Base-by-base conservation (phyloP, 1,140 invertebrate genomes). In the Bombus confusus region DNA sequence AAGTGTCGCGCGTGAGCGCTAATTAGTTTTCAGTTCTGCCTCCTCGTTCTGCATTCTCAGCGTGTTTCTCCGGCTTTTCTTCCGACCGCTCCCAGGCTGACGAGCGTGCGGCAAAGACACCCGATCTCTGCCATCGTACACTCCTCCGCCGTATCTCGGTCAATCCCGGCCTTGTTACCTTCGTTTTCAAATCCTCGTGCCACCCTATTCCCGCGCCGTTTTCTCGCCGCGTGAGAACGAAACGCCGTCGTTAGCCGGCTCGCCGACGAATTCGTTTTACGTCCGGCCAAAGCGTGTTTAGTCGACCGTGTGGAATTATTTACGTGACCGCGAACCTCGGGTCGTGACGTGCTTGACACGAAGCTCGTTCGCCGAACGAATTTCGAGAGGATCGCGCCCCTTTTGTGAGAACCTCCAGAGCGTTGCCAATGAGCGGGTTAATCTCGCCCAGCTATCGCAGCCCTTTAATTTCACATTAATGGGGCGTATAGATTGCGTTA, bases 21-120 rank as follows among this genome's bases (percentile, higher is more conserved):
- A 87, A 90, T 89, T 87, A 83, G 80, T 84, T 83, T 64, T 69
- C 88, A 77, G 74, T 57, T 71, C 25, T 62, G 76, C 43, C 62
- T 43, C 37, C 52, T 47, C 37, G 74, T 83, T 18, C 25, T 8
- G 12, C 31, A 3, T 47, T 47, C 47, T 1, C 47, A 47, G 15
- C 47, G 47, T 66, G 47, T 66, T 82, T 79, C 34, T 83, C 66
- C 52, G 2, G 28, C n/a, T 73, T 66, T 52, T 28, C 62, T 52
- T 73, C 18, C 52, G 0, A 57, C 5, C 34, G 12, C 59, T 83
- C 28, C n/a, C 52, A 3, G 15, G 2, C 15, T 6, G 13, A 9
- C 64, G 59, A 34, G 37, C 52, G 4, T 18, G 3, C 59, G 72
- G 0, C 1, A 3, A 39, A 39, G 64, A 9, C 31, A n/a, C 15